Conservation (phyloP, 2,113 vertebrate genomes). For the Natator depressus region DNA sequence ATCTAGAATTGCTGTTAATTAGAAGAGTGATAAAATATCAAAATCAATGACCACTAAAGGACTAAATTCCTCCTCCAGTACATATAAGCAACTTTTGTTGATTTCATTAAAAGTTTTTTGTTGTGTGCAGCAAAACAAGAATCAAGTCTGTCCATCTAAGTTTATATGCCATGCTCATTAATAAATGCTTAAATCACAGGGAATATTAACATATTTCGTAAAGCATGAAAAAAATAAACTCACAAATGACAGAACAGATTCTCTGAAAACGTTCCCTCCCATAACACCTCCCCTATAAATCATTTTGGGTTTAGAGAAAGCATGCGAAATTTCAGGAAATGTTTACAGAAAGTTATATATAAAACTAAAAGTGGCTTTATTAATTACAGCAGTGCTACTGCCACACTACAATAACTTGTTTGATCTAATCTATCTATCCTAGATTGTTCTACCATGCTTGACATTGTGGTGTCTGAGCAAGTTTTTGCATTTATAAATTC, state of each 20-base stretch:
- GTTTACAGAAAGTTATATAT: background rate
- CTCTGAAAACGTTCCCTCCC: background rate
- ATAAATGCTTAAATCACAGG: background rate
- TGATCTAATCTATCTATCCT: background rate
- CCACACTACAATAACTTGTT: background rate
- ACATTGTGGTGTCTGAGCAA: background rate
- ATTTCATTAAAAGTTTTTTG: background rate
- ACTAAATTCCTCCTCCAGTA: background rate
- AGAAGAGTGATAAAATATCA: background rate
- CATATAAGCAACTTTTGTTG: background rate
- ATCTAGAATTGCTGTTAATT: background rate
- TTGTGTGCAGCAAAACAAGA: background rate
- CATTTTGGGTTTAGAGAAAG: background rate
- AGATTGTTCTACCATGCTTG: slow-evolving; percentile 27
- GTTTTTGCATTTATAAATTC: slow-evolving; percentile 34
- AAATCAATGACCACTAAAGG: background rate
- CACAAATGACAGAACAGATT: background rate
- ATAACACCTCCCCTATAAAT: background rate
- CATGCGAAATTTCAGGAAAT: fast-evolving
- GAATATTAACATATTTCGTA: background rate
- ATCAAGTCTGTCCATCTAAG: fast-evolving
- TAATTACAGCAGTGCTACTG: background rate
- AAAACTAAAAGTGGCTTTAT: background rate
- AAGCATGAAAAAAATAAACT: background rate
- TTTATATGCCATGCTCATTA: background rate